Evolutionary conservation across 1,140 invertebrate species (phyloP), one percentile per base, ranked within the genome.

Genomic region (Camponotus vicinus): DNA sequence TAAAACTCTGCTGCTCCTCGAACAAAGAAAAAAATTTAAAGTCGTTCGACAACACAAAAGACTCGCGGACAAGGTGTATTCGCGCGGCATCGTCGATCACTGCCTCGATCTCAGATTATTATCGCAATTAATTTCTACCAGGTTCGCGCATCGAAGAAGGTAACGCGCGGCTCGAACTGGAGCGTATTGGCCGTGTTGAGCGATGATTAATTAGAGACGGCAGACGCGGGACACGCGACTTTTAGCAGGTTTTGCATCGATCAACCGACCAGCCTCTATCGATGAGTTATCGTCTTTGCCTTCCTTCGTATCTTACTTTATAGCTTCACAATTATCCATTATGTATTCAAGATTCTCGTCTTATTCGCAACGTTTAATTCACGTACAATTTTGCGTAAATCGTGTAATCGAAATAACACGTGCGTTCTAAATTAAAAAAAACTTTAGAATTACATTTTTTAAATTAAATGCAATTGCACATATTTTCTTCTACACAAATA

Each of bases 191-290:
- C 87, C 79, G 91, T 91, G 92, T 92, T 91, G 90, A 67, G 76
- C 67, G 84, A 87, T 92, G 91, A 92, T 93, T 92, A 93, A 93
- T 92, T 92, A 91, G 86, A 86, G 86, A 63, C 85, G 84, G 79
- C 79, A 83, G 89, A 88, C 88, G 82, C 55, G 84, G 86, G 88
- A 92, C 90, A 93, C 88, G 90, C 90, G 92, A 90, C 88, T 92
- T 92, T 91, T 85, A 87, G 76, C 86, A 34, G 73, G 75, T 89
- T 88, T 91, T 90, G 86, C 88, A 92, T 92, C 89, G 91, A 92
- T 92, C 91, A 88, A 90, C 86, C 73, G 55, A 42, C 79, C 86
- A 45, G 42, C 85, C 67, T 75, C 82, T 78, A 78, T 85, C 82
- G 82, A 73, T 70, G 57, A 83, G 40, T 55, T 57, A 75, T 75